Conservation (phyloP, 2,113 vertebrate species). For the Oriolus oriolus region DNA sequence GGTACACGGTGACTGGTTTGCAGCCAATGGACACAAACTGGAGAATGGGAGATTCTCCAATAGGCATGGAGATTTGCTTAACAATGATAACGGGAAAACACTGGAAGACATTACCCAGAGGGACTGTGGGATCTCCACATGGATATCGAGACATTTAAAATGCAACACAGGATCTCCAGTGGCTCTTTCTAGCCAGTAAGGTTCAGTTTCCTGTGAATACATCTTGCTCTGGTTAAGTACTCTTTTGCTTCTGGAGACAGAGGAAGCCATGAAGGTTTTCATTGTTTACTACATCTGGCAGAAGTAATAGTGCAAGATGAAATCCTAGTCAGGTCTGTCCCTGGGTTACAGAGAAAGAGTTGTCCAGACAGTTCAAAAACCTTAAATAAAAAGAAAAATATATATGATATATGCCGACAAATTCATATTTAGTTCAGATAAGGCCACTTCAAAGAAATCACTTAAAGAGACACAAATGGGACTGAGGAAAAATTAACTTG, state of each 20-base stretch:
- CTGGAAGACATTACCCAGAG: background rate
- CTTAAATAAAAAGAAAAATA: background rate
- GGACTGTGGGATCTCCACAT: background rate
- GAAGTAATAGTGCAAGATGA: background rate
- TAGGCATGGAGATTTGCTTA: background rate
- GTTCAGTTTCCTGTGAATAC: background rate
- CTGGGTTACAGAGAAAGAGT: constrained; percentile 27
- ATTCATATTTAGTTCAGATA: constrained; percentile 29
- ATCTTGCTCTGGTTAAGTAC: background rate
- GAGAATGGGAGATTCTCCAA: background rate
- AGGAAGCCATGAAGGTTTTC: background rate
- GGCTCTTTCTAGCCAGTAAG: background rate
- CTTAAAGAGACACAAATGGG: constrained; percentile 7
- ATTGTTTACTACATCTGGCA: background rate
- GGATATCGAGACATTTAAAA: background rate
- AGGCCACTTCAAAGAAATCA: constrained; percentile 35
- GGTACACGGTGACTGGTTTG: background rate
- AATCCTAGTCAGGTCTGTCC: background rate
- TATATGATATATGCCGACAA: background rate
- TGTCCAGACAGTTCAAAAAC: constrained; percentile 15
- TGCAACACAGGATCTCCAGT: background rate
- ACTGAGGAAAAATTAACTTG: constrained; percentile 27
- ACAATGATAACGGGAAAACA: background rate
- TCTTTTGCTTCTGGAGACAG: background rate
- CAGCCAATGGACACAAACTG: background rate